Evolutionary conservation across 2,888 invertebrate genomes (phyloP).

Genomic region (Andrena marginata): DNA sequence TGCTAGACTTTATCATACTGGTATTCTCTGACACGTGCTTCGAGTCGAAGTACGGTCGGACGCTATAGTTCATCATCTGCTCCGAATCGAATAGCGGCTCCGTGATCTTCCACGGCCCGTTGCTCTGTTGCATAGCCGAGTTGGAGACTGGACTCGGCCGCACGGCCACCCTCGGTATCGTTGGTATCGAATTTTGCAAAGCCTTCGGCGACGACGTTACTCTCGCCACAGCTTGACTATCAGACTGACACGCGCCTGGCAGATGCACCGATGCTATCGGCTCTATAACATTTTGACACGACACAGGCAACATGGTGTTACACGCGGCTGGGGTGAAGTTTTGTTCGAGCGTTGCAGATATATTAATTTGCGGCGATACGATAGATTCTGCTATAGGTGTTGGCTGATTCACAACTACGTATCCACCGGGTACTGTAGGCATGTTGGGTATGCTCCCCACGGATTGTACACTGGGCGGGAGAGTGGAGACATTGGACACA

Average conservation of each 20-base stretch:
- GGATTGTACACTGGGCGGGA: slow-evolving; percentile 64
- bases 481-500: slow-evolving; percentile 75
- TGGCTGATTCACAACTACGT: slow-evolving; percentile 79
- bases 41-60: slow-evolving; percentile 81
- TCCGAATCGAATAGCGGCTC: slow-evolving; percentile 77
- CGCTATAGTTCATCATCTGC: slow-evolving; percentile 76
- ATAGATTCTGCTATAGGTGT: slow-evolving; percentile 70
- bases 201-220: slow-evolving; percentile 69
- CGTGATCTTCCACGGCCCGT: slow-evolving; percentile 76
- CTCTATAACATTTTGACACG: slow-evolving; percentile 68
- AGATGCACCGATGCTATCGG: slow-evolving; percentile 67
- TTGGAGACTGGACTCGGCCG: slow-evolving; percentile 80
- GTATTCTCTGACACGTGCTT: slow-evolving; percentile 83
- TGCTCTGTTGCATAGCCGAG: slow-evolving; percentile 66
- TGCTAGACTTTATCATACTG: slow-evolving; percentile 82
- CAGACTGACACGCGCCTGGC: slow-evolving; percentile 65
- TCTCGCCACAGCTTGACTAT: slow-evolving; percentile 58
- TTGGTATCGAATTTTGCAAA: slow-evolving; percentile 71
- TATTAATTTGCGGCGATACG: slow-evolving; percentile 67
- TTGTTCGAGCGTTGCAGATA: slow-evolving; percentile 67
- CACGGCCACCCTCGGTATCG: slow-evolving; percentile 82
- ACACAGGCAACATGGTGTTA: slow-evolving; percentile 67
- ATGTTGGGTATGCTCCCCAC: slow-evolving; percentile 70
- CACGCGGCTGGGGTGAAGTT: slow-evolving; percentile 69
- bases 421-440: slow-evolving; percentile 76